These are phyloP conservation scores for Drosophila bipectinata DNA, from an alignment of 1,140 invertebrate species.

Conservation along the genomic window DNA sequence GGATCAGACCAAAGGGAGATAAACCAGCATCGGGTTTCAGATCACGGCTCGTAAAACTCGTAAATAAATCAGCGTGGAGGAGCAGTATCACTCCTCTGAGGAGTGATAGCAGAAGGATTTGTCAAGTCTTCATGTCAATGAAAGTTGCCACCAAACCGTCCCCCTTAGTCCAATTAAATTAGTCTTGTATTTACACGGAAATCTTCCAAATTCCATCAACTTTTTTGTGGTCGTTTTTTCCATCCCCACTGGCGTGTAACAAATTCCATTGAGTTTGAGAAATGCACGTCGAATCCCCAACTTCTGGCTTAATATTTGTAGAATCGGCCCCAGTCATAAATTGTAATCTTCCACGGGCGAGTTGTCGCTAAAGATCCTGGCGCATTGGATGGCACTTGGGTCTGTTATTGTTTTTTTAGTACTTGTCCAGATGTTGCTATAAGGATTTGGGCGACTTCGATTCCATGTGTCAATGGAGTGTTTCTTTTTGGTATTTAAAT, in stretches of 20 bases:
- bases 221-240: slow-evolving; percentile 22
- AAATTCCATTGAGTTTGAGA: slow-evolving; percentile 58
- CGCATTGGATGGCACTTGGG: slow-evolving; percentile 53
- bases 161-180: slow-evolving; percentile 34
- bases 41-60: slow-evolving; percentile 49
- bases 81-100: background rate
- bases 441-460: slow-evolving; percentile 20
- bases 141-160: background rate
- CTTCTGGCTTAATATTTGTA: slow-evolving; percentile 57
- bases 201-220: slow-evolving; percentile 25
- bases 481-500: slow-evolving; percentile 63
- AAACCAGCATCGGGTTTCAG: slow-evolving; percentile 40
- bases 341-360: slow-evolving; percentile 68
- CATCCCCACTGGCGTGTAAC: slow-evolving; percentile 47
- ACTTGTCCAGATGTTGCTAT: slow-evolving; percentile 65
- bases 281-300: slow-evolving; percentile 56
- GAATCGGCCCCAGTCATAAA: slow-evolving; percentile 52
- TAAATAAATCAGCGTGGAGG: slow-evolving; percentile 61
- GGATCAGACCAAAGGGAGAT: slow-evolving; percentile 40
- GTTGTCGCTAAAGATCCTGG: slow-evolving; percentile 55
- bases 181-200: slow-evolving; percentile 41
- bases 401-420: slow-evolving; percentile 60
- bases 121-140: background rate
- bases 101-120: slow-evolving; percentile 44
- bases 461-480: slow-evolving; percentile 68